phyloP scores from a whole-genome alignment of 92 coral and sea anemone species.

The Zoanthus solanderi region DNA sequence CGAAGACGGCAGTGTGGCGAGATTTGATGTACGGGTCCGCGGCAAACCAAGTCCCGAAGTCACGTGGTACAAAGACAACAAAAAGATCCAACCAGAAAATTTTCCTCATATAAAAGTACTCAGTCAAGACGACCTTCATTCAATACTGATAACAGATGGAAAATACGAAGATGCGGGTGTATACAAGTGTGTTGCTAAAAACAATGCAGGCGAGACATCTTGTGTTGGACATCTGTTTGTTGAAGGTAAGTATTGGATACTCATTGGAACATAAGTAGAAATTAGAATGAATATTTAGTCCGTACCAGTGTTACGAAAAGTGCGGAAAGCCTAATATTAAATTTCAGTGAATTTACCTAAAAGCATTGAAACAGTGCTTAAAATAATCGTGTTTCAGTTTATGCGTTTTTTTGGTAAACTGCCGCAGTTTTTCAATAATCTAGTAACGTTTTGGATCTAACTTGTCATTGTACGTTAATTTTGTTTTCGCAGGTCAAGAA shows the following conservation, averaged over 20 bases:
- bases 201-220: slow-evolving; percentile 82
- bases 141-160: slow-evolving; percentile 88
- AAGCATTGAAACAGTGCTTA: neutral
- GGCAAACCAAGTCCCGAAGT: slow-evolving; percentile 86
- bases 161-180: slow-evolving; percentile 80
- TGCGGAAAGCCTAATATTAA: too few species aligned
- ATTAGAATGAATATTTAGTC: neutral
- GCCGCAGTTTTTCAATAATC: neutral
- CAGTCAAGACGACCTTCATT: slow-evolving; percentile 81
- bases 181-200: slow-evolving; percentile 91
- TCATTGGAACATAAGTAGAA: neutral
- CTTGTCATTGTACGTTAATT: neutral
- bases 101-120: slow-evolving; percentile 78
- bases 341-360: too few species aligned
- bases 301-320: neutral
- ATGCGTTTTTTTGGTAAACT: neutral
- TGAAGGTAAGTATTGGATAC: slow-evolving; percentile 66
- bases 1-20: slow-evolving; percentile 83
- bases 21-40: slow-evolving; percentile 90
- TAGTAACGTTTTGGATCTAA: neutral
- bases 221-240: slow-evolving; percentile 77
- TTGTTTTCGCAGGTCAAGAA: slow-evolving; percentile 33
- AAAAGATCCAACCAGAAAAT: slow-evolving; percentile 60
- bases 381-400: neutral
- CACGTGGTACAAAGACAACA: slow-evolving; percentile 88